Evolutionary conservation across 2,113 vertebrate genomes (phyloP), one percentile per base, ranked within the genome.

Genomic region (Acanthisitta chloris): DNA sequence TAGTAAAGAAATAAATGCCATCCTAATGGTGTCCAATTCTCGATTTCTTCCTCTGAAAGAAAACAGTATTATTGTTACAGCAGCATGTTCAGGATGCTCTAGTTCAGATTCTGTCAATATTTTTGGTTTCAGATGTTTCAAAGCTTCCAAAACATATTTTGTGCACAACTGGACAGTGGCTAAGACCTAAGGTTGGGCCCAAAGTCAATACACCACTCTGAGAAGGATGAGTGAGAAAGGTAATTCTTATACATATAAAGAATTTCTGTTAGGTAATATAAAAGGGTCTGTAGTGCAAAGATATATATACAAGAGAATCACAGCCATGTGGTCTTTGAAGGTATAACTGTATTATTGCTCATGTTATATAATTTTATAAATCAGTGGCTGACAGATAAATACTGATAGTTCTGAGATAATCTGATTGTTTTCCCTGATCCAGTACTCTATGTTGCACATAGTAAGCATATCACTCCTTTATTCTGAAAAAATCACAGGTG

Each of bases 81-180:
- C 38, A 89, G 43, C 45, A 78, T 76, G n/a, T 84, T 92, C 82
- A 85, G 54, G 57, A 83, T 79, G 12, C 26, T 83, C 20, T 58
- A 66, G 36, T 84, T 82, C 51, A 73, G 24, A 83, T 42, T 87
- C 59, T 58, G 87, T 90, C 82, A 55, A 83, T 94, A 90, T 66
- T 95, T 94, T 95, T 76, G 51, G 70, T 95, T 95, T 92, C 48
- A 48, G 66, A 85, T 62, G 12, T 81, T 93, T 93, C 71, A 87
- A 91, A 88, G 62, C 65, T 94, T 85, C 33, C 20, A 82, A 83
- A 57, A 55, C 48, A 7, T 71, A 61, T 95, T 85, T 52, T 78
- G 3, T 85, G 73, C 31, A 42, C 18, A 95, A 17, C 64, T 55
- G 55, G 34, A 84, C 51, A 73, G 38, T 8, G 14, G 20, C 36